Conservation (phyloP, 1,140 invertebrate species). For the Luehdorfia chinensis region DNA sequence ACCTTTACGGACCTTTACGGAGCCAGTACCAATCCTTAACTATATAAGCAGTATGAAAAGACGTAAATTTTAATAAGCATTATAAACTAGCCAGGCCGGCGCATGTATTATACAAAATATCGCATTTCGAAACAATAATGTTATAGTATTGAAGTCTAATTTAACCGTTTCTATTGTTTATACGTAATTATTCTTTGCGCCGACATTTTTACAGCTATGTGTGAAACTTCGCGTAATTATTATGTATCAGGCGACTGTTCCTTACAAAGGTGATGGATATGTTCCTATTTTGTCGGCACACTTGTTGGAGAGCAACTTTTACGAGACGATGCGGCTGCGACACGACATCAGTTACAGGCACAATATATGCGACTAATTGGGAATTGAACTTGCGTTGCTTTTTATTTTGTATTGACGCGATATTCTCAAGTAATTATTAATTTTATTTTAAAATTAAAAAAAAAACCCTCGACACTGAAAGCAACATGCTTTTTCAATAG, state of each 20-base stretch:
- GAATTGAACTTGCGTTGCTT: conserved; percentile 1
- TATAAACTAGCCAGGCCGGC: conserved; percentile 1
- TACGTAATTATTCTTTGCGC: conserved; percentile 5
- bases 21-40: no score
- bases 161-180: conserved; percentile 7
- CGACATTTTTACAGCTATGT: conserved; percentile 13
- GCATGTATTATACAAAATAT: background rate
- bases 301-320: background rate
- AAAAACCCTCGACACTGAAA: no score
- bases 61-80: no score
- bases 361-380: background rate
- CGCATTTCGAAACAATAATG: conserved; percentile 6
- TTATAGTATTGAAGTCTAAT: no score
- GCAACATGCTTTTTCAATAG: no score
- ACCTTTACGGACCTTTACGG: no score
- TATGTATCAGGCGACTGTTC: conserved; percentile 10
- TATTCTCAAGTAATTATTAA: no score
- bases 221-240: conserved; percentile 8
- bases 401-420: no score
- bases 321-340: conserved; percentile 5
- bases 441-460: no score
- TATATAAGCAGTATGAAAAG: no score
- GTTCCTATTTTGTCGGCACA: conserved; percentile 13
- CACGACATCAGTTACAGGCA: background rate
- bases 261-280: conserved; percentile 16